phyloP scores from a whole-genome alignment of 2,888 invertebrate species.

The Phalangium opilio region DNA sequence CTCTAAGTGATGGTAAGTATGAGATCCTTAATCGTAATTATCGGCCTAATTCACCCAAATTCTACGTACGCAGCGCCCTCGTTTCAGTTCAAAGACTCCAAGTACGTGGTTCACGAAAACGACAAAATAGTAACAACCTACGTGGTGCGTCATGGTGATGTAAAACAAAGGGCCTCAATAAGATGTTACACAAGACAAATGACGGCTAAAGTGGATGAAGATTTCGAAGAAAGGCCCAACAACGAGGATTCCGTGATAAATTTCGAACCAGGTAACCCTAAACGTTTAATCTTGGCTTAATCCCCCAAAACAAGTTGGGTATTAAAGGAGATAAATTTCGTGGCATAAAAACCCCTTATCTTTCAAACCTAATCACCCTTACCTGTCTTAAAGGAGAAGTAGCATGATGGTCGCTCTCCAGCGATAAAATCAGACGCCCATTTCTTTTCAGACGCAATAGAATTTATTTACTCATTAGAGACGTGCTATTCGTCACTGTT shows the following conservation, averaged over 20 bases:
- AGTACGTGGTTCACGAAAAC: constrained; percentile 26
- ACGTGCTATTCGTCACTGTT: too few species aligned
- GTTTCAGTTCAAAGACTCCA: constrained; percentile 27
- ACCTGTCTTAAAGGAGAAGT: too few species aligned
- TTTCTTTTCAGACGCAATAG: too few species aligned
- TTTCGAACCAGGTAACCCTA: constrained; percentile 26
- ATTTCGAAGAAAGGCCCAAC: constrained; percentile 29
- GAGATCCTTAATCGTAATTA: background rate
- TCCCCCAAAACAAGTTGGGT: too few species aligned
- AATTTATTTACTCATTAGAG: too few species aligned
- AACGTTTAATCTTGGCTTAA: background rate
- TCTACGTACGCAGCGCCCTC: constrained; percentile 25
- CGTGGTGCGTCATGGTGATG: constrained; percentile 28
- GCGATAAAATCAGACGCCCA: too few species aligned
- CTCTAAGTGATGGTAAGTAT: constrained; percentile 29
- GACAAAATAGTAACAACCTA: constrained; percentile 25
- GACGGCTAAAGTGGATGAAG: constrained; percentile 25
- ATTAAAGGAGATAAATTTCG: too few species aligned
- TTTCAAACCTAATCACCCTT: too few species aligned
- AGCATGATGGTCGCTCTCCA: too few species aligned
- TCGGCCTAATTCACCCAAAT: too few species aligned
- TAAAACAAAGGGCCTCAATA: constrained; percentile 26
- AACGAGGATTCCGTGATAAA: constrained; percentile 26
- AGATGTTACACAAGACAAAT: constrained; percentile 31
- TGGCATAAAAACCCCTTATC: too few species aligned